Percentiles rank a stretch among this genome's conserved stretches.
Conservation (phyloP, 1,140 invertebrate genomes). For the Daktulosphaira vitifoliae region DNA sequence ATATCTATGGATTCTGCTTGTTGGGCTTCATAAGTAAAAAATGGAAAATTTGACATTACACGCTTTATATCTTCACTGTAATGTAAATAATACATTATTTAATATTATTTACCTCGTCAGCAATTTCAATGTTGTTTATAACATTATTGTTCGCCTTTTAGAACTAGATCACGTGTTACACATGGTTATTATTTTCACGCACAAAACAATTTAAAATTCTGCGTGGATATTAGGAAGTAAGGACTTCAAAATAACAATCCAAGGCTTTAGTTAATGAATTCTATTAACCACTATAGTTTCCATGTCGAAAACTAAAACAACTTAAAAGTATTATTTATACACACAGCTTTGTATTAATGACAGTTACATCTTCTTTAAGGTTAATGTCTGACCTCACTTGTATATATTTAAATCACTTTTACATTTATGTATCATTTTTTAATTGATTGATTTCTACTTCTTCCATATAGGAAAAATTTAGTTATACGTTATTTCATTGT, state of each 20-base stretch:
- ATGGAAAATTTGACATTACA: background rate
- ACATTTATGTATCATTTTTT: no score
- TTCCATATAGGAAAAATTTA: no score
- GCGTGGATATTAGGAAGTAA: background rate
- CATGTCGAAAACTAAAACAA: slow-evolving; percentile 1
- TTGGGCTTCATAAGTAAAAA: slow-evolving; percentile 4
- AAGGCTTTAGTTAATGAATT: background rate
- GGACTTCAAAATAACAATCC: background rate
- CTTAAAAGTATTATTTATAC: slow-evolving; percentile 5
- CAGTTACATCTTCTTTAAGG: slow-evolving; percentile 22
- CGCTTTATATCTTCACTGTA: slow-evolving; percentile 15
- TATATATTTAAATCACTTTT: no score
- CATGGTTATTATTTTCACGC: no score
- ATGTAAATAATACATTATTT: background rate
- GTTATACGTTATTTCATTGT: no score
- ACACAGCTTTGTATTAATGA: background rate
- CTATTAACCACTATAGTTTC: background rate
- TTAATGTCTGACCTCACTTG: background rate
- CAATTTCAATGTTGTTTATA: no score
- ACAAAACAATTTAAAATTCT: background rate
- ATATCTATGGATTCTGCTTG: slow-evolving; percentile 11
- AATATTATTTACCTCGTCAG: no score
- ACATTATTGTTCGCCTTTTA: no score
- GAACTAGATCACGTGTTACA: no score
- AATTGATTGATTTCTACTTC: no score